Evolutionary conservation across 2,113 vertebrate species (phyloP), one percentile per base, ranked within the genome.

Genomic region (Chascanopsetta lugubris): DNA sequence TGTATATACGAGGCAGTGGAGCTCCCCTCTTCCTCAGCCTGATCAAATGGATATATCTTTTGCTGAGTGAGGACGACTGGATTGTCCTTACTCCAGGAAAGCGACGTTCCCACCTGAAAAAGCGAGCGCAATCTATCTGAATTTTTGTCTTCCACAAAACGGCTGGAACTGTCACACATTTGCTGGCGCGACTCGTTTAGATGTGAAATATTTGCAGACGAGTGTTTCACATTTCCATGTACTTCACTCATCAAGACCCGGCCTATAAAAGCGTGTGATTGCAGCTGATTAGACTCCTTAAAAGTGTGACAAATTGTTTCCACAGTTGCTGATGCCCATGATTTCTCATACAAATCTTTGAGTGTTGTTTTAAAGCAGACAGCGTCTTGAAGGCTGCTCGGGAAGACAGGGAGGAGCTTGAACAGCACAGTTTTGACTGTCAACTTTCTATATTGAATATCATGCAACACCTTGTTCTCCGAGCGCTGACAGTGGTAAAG

Each of bases 351-450:
- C 6, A 38, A 46, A 24, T 57, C 40, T 77, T 56, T 50, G 11
- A 30, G 22, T 43, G 30, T 55, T 64, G 4, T 77, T 72, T 84
- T 38, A 25, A 18, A 75, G 67, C 77, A 89, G 85, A 91, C 86
- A 90, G 29, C 48, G 69, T 88, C 86, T 84, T 88, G 60, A 85
- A n/a, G 80, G 75, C 42, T 69, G 47, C 56, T 53, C 30, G 65
- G 61, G 82, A 32, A 60, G 68, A 64, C 56, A 75, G 58, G 64
- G 48, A 79, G 64, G 72, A 70, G 68, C 69, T 73, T 26, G 40
- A 67, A 43, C 13, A 56, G 47, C 34, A 59, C 1, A 64, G 46
- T 73, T 73, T n/a, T 70, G 38, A 55, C 60, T 45, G 30, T 68
- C 25, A 67, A 45, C 18, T 77, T 67, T 48, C 34, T 22, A 38